These are phyloP conservation scores for Drosophila aff. DNA, from an alignment of 1,140 invertebrate genomes.

Conservation along the genomic window DNA sequence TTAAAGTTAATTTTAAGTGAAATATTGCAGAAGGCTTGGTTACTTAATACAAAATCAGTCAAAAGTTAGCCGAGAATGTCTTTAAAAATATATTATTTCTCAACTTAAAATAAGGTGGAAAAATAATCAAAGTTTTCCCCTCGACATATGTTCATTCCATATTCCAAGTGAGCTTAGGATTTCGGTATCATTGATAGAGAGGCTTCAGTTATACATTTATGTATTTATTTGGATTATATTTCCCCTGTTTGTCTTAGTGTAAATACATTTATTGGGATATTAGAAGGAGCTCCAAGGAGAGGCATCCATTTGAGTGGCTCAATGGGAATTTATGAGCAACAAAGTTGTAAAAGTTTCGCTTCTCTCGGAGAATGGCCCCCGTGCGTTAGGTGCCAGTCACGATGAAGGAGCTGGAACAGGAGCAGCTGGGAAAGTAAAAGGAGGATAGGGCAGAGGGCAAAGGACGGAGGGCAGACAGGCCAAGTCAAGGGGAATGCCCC, in stretches of 20 bases:
- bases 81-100: background rate
- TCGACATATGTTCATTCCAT: no score
- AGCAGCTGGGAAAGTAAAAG: no score
- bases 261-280: slow-evolving; percentile 11
- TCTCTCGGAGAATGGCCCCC: background rate
- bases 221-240: background rate
- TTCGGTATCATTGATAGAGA: no score
- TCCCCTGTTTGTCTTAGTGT: background rate
- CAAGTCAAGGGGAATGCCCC: slow-evolving; percentile 17
- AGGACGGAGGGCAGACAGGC: background rate
- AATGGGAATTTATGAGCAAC: slow-evolving; percentile 42
- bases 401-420: no score
- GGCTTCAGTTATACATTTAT: background rate
- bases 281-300: slow-evolving; percentile 1
- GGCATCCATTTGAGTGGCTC: slow-evolving; percentile 28
- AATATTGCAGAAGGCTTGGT: background rate
- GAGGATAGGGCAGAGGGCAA: background rate
- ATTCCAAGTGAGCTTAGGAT: no score
- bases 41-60: background rate
- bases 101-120: no score
- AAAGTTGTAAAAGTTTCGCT: slow-evolving; percentile 23
- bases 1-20: background rate
- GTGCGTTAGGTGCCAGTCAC: slow-evolving; percentile 5
- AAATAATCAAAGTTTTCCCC: no score
- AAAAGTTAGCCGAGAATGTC: background rate